Conservation (phyloP, 1,140 invertebrate species). For the Scaptomyza pallida region DNA sequence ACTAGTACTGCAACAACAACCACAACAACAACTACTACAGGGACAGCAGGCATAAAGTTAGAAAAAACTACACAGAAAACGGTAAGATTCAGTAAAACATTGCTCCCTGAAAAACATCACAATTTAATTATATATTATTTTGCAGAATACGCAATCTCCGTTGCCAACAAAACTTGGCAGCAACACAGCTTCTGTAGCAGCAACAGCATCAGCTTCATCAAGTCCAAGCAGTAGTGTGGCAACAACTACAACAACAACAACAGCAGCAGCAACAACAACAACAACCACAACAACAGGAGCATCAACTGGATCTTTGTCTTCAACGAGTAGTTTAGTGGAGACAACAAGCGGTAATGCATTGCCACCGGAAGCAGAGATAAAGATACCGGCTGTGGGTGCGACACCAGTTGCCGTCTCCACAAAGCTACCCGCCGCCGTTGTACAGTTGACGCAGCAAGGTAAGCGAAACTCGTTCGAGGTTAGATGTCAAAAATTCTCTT, state of each 20-base stretch:
- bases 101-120: too few species aligned
- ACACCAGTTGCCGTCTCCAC: slow-evolving; percentile 87
- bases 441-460: slow-evolving; percentile 86
- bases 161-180: slow-evolving; percentile 58
- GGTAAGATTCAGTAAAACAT: slow-evolving; percentile 39
- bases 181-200: slow-evolving; percentile 21
- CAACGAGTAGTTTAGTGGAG: slow-evolving; percentile 44
- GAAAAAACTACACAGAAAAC: slow-evolving; percentile 60
- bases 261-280: slow-evolving; percentile 10
- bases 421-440: slow-evolving; percentile 86
- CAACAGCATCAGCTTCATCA: slow-evolving; percentile 25
- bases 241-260: slow-evolving; percentile 33
- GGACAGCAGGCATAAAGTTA: slow-evolving; percentile 38
- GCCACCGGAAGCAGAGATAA: slow-evolving; percentile 86
- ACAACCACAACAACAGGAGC: slow-evolving; percentile 19
- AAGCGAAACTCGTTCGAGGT: slow-evolving; percentile 45
- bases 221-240: slow-evolving; percentile 41
- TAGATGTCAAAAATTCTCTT: slow-evolving; percentile 7
- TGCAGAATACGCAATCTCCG: slow-evolving; percentile 80
- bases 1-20: slow-evolving; percentile 14
- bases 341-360: slow-evolving; percentile 65
- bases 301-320: slow-evolving; percentile 30
- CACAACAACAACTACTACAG: slow-evolving; percentile 40
- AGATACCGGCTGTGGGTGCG: slow-evolving; percentile 86
- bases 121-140: not conserved